Evolutionary conservation across 2,888 invertebrate species (phyloP), one percentile per base, ranked within the genome.

Genomic region (Drosophila cognata): DNA sequence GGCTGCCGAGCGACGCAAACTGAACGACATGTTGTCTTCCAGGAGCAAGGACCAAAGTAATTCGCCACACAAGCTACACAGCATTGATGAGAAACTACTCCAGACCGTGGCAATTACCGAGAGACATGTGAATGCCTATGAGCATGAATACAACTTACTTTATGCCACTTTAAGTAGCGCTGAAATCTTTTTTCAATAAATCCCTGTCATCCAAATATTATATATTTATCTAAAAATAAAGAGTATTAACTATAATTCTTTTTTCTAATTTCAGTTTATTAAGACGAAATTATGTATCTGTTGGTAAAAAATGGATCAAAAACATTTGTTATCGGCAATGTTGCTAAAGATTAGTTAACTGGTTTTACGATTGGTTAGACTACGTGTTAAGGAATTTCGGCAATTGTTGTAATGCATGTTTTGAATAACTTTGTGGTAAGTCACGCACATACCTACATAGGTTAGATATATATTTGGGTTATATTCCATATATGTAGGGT

Each of bases 161-260:
- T 97, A 97, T 93, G 99, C 97, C 92, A 98, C 97, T 89, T 94
- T 99, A 64, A 98, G 97, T 81, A 99, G 99, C 93, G 98, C 99
- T 8, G 95, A 98, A 92, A 98, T 99, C 92, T 99, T 99, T 94
- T 99, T 99, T 93, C 96, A 97, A 92, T 95, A 86, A 81, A 57
- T 41, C 18, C 16, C 18, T 18, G 10, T 18, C 28, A 5, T 28
- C 28, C 11, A n/a, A n/a, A 2, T 41, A 29, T 33, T 29, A 31
- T 6, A 43, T 25, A 38, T 18, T 10, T n/a, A 25, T 11, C 18
- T 28, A 21, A 43, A 43, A 11, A 29, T 29, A 59, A 11, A 29
- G 18, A 8, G 33, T 31, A 21, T 55, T 35, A 38, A 35, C 18
- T 3, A 16, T 16, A 52, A 5, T 25, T 48, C 41, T 21, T 57